Percentiles rank a stretch among this genome's conserved stretches.
phyloP scores from a whole-genome alignment of 2,113 vertebrate species.

The Copsychus sechellarum region DNA sequence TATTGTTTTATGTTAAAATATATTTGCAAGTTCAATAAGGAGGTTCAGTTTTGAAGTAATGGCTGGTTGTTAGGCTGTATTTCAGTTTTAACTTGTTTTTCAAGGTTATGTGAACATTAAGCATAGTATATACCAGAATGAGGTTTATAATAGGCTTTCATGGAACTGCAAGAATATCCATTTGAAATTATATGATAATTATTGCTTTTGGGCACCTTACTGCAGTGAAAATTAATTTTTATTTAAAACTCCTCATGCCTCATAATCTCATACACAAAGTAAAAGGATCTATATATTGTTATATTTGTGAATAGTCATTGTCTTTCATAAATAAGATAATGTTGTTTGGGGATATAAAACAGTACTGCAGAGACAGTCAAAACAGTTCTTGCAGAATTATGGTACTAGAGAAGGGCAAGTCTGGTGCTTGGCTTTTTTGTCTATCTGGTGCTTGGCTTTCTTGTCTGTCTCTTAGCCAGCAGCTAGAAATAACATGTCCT shows the following conservation, averaged over 20 bases:
- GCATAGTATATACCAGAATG: not conserved
- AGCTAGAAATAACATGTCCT: not conserved
- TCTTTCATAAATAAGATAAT: not conserved
- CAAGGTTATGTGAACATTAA: not conserved
- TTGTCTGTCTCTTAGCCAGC: not conserved
- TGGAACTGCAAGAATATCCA: not conserved
- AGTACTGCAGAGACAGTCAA: not conserved
- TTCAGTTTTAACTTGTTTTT: constrained; percentile 12
- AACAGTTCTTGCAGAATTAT: not conserved
- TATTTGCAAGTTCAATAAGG: not conserved
- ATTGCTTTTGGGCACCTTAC: not conserved
- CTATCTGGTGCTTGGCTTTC: not conserved
- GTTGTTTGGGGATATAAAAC: not conserved
- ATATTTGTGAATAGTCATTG: not conserved
- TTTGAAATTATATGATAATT: not conserved
- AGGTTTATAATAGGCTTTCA: not conserved
- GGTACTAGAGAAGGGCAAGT: not conserved
- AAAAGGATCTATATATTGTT: not conserved
- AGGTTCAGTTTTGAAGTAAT: not conserved
- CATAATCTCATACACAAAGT: not conserved
- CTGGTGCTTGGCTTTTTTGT: not conserved
- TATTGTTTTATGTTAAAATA: not conserved
- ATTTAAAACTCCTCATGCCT: not conserved
- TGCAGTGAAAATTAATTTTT: not conserved
- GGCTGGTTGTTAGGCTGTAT: not conserved